A percentile compares a stretch with the other conserved stretches of the same genome.
These are phyloP conservation scores for Tetragnatha versicolor DNA, from an alignment of 1,140 invertebrate species.

Conservation along the genomic window DNA sequence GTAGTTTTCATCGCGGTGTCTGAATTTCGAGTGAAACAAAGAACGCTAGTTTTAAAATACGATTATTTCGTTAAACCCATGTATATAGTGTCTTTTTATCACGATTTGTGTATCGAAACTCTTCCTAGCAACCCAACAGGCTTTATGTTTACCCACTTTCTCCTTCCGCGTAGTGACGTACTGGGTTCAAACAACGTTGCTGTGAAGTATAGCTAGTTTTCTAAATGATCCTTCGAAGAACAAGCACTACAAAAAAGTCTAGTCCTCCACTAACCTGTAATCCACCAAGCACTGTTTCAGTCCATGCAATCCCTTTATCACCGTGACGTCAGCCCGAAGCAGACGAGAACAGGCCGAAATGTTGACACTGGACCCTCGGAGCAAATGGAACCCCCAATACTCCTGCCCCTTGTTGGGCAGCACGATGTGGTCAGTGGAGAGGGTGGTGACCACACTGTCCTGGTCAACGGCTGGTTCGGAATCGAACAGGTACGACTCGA, in stretches of 20 bases:
- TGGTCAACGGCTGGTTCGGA: not conserved
- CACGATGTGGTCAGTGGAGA: not conserved
- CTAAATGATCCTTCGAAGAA: not conserved
- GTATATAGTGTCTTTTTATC: no score
- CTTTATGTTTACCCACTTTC: no score
- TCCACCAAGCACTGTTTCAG: constrained; percentile 15
- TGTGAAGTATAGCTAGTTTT: no score
- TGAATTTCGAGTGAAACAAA: no score
- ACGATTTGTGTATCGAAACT: no score
- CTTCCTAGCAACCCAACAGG: no score
- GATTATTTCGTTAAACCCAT: no score
- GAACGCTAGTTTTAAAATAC: no score
- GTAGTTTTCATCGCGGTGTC: no score
- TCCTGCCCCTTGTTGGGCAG: constrained; percentile 82
- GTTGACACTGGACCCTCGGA: constrained; percentile 75
- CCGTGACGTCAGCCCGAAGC: constrained; percentile 63
- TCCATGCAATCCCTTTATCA: constrained; percentile 35
- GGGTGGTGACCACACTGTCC: not conserved
- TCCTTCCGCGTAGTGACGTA: no score
- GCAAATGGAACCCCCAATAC: constrained; percentile 83
- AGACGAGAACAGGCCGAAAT: constrained; percentile 75
- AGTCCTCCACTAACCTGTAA: not conserved
- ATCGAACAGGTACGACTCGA: constrained; percentile 24
- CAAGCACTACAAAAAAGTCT: not conserved
- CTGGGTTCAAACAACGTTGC: no score